A percentile compares a stretch with the other conserved stretches of the same genome.
Evolutionary conservation across 2,888 invertebrate genomes (phyloP).

Genomic region (Cylloceria caligata): DNA sequence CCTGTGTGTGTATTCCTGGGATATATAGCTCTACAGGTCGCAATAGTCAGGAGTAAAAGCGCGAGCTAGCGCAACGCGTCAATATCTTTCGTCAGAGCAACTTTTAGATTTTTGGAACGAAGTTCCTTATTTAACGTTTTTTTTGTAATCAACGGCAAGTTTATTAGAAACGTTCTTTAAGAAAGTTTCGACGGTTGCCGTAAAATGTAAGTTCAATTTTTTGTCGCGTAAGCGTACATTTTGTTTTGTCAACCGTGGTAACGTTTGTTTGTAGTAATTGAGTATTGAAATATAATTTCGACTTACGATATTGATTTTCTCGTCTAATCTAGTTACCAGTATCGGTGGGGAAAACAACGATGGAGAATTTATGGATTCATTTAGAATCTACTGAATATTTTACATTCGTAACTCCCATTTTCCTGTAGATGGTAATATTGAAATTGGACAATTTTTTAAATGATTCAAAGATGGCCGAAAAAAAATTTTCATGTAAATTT

Average conservation of each 20-base stretch:
- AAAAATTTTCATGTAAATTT: too few species aligned
- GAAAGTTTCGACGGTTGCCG: too few species aligned
- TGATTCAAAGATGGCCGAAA: too few species aligned
- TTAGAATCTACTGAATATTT: not conserved
- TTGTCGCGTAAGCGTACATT: too few species aligned
- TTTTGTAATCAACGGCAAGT: too few species aligned
- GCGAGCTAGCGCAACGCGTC: not conserved
- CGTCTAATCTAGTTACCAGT: not conserved
- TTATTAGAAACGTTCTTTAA: too few species aligned
- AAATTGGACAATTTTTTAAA: too few species aligned
- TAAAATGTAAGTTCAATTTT: too few species aligned
- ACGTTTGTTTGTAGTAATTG: not conserved
- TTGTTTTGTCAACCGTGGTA: too few species aligned
- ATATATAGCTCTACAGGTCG: not conserved
- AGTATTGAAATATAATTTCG: not conserved
- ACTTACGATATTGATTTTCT: not conserved
- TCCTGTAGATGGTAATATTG: not conserved
- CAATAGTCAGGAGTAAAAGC: not conserved
- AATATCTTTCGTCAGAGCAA: slow-evolving; percentile 1
- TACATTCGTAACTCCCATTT: not conserved
- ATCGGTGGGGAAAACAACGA: not conserved
- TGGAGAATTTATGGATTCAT: not conserved
- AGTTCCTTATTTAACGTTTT: not conserved
- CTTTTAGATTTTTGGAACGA: not conserved
- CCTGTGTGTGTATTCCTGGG: not conserved